Evolutionary conservation across 2,888 invertebrate genomes (phyloP), one percentile per base, ranked within the genome.

Genomic region (Thyatira batis): DNA sequence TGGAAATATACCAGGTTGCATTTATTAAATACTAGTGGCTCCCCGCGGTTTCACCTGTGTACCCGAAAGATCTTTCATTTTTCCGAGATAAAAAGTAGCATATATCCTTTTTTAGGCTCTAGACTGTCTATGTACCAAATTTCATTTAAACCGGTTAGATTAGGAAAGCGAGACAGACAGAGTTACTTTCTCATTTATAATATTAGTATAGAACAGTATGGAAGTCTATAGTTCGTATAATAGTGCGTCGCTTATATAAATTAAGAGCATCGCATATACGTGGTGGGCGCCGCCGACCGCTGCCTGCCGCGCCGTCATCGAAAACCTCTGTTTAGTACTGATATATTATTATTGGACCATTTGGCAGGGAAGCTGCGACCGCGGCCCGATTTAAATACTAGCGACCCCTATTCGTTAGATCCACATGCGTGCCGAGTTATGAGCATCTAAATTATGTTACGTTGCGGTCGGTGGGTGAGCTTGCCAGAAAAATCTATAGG

Each of bases 291-390:
- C 17, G n/a, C n/a, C 39, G 39, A 13, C 8, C 39, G 6, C 39
- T n/a, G n/a, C 39, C 39, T 6, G 39, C 17, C 13, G 39, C 39
- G 39, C 6, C 55, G 49, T 60, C 27, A 48, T 48, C 28, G 20
- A 50, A 52, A 58, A 57, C 54, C 55, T 52, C 63, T 66, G 67
- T 63, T 71, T 74, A 71, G 69, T 62, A 53, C 61, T 82, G 71
- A 82, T 71, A 72, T 78, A 80, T 72, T 65, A 69, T 73, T 69
- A 82, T 72, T 57, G 73, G 57, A 63, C 74, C 67, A 80, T 84
- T 84, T 84, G 84, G 84, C 83, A 80, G 69, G 61, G 62, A 49
- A 64, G 61, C 55, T 73, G 69, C 60, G 69, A 66, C 65, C 63
- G 53, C 71, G 57, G 17, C 39, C 39, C 8, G 48, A 48, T 48